Evolutionary conservation across 2,797 vertebrate species (phyloP).

Genomic region (Falco berigora): DNA sequence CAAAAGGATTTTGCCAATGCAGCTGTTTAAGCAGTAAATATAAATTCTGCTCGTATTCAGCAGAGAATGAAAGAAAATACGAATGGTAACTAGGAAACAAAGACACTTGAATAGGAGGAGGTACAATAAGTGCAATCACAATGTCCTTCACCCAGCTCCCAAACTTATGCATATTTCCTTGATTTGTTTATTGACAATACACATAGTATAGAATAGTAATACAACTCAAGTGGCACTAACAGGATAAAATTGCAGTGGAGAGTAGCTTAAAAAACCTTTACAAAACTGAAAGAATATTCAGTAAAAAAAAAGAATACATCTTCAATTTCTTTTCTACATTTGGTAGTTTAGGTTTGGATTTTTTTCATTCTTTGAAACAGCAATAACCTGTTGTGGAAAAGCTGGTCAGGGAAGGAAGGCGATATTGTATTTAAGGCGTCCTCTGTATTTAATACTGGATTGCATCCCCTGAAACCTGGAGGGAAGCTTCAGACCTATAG

Average conservation of each 20-base stretch:
- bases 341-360: not conserved
- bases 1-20: not conserved
- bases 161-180: not conserved
- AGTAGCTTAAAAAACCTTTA: not conserved
- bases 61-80: not conserved
- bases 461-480: not conserved
- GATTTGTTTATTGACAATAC: not conserved
- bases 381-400: not conserved
- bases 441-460: not conserved
- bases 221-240: not conserved
- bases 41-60: conserved; percentile 2
- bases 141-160: not conserved
- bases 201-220: not conserved
- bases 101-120: not conserved
- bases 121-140: not conserved
- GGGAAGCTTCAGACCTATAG: not conserved
- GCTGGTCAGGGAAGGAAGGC: not conserved
- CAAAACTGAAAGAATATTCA: not conserved
- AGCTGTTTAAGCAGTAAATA: not conserved
- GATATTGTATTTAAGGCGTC: not conserved
- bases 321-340: not conserved
- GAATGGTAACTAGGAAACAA: not conserved
- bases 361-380: not conserved
- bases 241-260: not conserved
- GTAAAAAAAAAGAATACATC: not conserved